Percentiles rank a stretch among this genome's conserved stretches.
phyloP scores from a whole-genome alignment of 2,797 vertebrate species.

The Arnoldichthys spilopterus region DNA sequence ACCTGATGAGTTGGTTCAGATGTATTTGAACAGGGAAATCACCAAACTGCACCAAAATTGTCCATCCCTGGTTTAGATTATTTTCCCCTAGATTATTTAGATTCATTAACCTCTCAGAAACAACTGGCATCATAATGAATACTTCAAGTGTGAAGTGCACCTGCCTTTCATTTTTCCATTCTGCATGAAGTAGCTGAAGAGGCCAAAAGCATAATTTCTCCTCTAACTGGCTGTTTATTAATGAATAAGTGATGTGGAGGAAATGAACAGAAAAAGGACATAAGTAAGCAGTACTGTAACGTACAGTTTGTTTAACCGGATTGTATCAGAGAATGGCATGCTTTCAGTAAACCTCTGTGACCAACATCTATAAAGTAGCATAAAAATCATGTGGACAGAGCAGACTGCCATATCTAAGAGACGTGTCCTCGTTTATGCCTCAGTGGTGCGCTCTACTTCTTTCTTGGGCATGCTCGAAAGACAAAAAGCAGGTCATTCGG shows the following conservation, averaged over 20 bases:
- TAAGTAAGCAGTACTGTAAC: neutral
- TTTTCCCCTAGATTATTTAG: too few relatives aligned
- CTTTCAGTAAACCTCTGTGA: neutral
- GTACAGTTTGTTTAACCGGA: neutral
- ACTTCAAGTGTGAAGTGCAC: neutral
- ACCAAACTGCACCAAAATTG: neutral
- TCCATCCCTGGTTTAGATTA: neutral
- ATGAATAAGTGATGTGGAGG: neutral
- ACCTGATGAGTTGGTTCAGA: neutral
- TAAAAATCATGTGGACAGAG: constrained; percentile 16
- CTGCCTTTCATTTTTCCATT: neutral
- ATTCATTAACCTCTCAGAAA: neutral
- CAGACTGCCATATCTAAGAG: constrained; percentile 25
- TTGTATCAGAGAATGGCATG: neutral
- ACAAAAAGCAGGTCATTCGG: constrained; percentile 79
- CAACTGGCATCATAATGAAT: neutral
- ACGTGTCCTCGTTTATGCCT: constrained; percentile 43
- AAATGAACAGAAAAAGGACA: neutral
- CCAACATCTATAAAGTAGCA: neutral
- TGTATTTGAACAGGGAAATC: neutral
- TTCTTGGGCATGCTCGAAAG: constrained; percentile 45
- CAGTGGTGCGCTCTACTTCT: constrained; percentile 38
- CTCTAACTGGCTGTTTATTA: neutral
- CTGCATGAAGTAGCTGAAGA: neutral
- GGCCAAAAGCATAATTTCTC: neutral